Evolutionary conservation across 2,888 invertebrate species (phyloP), one percentile per base, ranked within the genome.

Genomic region (Molorchus minor): DNA sequence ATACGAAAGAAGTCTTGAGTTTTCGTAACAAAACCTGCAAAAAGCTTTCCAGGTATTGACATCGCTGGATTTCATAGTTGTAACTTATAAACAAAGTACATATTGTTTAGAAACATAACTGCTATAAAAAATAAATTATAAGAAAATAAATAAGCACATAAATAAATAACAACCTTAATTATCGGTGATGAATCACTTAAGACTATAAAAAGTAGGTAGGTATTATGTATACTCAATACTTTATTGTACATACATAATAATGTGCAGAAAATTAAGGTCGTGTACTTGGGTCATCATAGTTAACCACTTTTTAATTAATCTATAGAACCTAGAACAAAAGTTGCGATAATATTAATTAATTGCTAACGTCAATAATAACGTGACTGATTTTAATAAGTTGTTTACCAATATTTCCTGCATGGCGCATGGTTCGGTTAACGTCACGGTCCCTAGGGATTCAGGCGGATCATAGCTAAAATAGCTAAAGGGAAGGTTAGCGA

Each of bases 241-340:
- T 25, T 25, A 25, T 8, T 5, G 19, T 40, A 19, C 40, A 40
- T n/a, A 40, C 36, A 40, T n/a, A 40, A n/a, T n/a, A n/a, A n/a
- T n/a, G n/a, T 40, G 20, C 40, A 40, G n/a, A 19, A 40, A 19
- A 40, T n/a, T 40, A 40, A 40, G 40, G 40, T 40, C 40, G 3
- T 40, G 40, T 40, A 19, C 40, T 40, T 40, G 40, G 17, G 15
- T 35, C 1, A 16, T 38, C 38, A 16, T 38, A 38, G 38, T 38
- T 38, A 38, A 38, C 38, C 17, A 38, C 38, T 3, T 19, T 40
- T 40, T 40, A 40, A 40, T 40, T 19, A 40, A 19, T 40, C 19
- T 19, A 12, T 40, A 20, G 40, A 40, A 40, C 40, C 25, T 25
- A 25, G 25, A 25, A 25, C 8, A 25, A 25, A 25, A 25, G 8